Evolutionary conservation across 1,140 invertebrate genomes (phyloP).

Genomic region (Saccostrea glomerata): DNA sequence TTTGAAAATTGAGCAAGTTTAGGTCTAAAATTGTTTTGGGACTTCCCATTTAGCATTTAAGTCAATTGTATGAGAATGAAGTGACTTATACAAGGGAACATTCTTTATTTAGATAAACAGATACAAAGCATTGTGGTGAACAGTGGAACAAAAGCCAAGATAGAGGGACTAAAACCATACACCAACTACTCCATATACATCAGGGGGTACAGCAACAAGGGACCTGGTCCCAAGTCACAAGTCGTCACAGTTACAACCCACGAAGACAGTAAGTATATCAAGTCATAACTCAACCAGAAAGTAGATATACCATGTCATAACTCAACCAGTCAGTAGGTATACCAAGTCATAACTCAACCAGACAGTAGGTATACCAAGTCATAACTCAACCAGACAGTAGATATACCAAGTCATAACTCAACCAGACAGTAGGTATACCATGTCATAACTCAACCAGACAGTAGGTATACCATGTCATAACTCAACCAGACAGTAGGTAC

Average conservation of each 20-base stretch:
- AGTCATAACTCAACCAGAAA: slow-evolving; percentile 72
- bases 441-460: not conserved
- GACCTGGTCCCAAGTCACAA: slow-evolving; percentile 84
- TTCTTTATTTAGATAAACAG: not conserved
- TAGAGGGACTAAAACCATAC: slow-evolving; percentile 77
- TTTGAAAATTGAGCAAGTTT: too few relatives aligned
- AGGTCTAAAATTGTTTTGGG: too few relatives aligned
- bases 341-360: slow-evolving; percentile 16
- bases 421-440: too few relatives aligned
- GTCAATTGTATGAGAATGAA: too few relatives aligned
- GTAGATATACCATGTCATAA: slow-evolving; percentile 69
- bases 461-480: not conserved
- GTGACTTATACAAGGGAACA: too few relatives aligned
- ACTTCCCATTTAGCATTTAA: too few relatives aligned
- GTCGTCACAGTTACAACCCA: slow-evolving; percentile 79
- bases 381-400: not conserved
- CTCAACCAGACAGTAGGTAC: not conserved
- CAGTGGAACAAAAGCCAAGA: not conserved
- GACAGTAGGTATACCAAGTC: not conserved
- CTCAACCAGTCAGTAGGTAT: slow-evolving; percentile 53
- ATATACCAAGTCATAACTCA: not conserved
- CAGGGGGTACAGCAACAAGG: slow-evolving; percentile 82
- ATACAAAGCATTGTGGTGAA: slow-evolving; percentile 11
- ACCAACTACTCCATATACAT: slow-evolving; percentile 86
- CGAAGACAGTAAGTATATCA: slow-evolving; percentile 54